Base-by-base conservation (phyloP, 2,113 vertebrate genomes). In the Microtus ochrogaster region DNA sequence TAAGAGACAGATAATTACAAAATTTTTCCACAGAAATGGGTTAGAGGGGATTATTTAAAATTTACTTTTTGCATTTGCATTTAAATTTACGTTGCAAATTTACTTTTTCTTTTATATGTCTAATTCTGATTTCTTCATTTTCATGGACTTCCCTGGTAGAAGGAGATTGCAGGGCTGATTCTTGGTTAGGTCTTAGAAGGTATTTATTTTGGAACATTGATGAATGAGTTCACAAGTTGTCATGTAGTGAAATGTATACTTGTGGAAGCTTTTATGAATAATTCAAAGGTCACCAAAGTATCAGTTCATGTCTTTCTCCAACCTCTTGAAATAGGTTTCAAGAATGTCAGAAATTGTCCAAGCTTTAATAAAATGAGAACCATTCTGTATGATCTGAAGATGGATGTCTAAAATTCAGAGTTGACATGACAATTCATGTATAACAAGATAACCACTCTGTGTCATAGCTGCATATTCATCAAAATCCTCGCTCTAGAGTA, bases 181-280 rank as follows among this genome's bases (percentile, higher is more conserved):
- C 22, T 72, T 96, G 73, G 72, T 3, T 28, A 84, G 21, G 55
- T 95, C 28, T 88, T 90, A 94, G 24, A 61, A 74, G 22, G 22
- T 91, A 72, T 85, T 95, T 90, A 89, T 58, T 89, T 22, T 94
- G 81, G 52, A 89, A 89, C 91, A 6, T 74, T 88, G 76, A 49
- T 84, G 47, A 85, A 47, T 61, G 63, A 78, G 79, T 89, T 94
- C 30, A 82, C 9, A 55, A 81, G 30, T 65, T 65, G 16, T 87
- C 33, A 36, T 49, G 3, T n/a, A 74, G 76, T 22, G 77, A 85
- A 93, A 33, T 79, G 63, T 58, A 4, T 47, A n/a, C 33, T 92
- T 89, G 74, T 87, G 28, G 61, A 68, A 92, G 72, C 5, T 63
- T 5, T 63, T 92, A 24, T 90, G 83, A 89, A 58, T 81, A 47